Conservation (phyloP, 2,888 invertebrate genomes). For the Drosophila ezoana region DNA sequence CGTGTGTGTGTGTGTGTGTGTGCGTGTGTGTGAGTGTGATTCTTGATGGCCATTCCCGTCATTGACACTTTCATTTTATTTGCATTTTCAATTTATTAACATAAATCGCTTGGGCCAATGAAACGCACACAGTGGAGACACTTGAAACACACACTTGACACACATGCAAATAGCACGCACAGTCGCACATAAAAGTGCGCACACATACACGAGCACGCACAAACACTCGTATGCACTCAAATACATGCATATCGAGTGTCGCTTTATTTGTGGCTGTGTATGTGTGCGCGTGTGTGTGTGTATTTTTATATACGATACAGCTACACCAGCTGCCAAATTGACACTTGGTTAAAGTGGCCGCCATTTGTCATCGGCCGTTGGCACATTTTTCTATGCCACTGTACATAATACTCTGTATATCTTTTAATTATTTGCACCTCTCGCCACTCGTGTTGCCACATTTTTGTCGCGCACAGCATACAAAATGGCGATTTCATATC, state of each 20-base stretch:
- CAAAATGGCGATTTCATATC: conserved; percentile 85
- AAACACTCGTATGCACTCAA: conserved; percentile 13
- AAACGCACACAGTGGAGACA: conserved; percentile 48
- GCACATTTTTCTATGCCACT: conserved; percentile 61
- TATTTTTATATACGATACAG: conserved; percentile 22
- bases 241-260: conserved; percentile 52
- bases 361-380: conserved; percentile 71
- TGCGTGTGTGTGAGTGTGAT: conserved; percentile 17
- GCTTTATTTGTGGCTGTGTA: conserved; percentile 17
- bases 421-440: conserved; percentile 71
- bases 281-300: neutral
- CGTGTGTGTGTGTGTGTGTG: conserved; percentile 18
- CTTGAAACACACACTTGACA: conserved; percentile 66
- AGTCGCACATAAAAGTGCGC: conserved; percentile 29
- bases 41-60: conserved; percentile 53
- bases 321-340: conserved; percentile 62
- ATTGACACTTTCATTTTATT: conserved; percentile 75
- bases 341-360: conserved; percentile 73
- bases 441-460: conserved; percentile 23
- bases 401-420: conserved; percentile 34
- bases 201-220: conserved; percentile 22
- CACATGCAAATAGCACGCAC: conserved; percentile 64
- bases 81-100: conserved; percentile 80
- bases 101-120: conserved; percentile 70
- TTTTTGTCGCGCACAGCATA: conserved; percentile 72